Evolutionary conservation across 2,888 invertebrate genomes (phyloP).

Genomic region (Eubasilissa splendida): DNA sequence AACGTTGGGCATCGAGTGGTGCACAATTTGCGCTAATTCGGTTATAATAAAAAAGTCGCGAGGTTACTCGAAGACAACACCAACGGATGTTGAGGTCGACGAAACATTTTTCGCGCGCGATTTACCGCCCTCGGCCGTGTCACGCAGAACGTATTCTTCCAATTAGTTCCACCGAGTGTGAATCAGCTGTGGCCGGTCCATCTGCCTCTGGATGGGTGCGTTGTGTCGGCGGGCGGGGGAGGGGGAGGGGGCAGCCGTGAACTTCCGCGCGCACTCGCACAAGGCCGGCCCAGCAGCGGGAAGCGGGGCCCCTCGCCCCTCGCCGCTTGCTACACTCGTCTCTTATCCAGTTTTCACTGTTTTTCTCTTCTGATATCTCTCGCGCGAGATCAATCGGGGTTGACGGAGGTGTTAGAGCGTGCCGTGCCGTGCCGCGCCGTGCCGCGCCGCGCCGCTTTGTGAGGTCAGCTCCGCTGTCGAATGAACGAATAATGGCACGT

Average conservation of each 20-base stretch:
- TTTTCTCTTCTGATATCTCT: no score
- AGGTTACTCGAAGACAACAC: no score
- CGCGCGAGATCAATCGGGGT: no score
- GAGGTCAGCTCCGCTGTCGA: not conserved
- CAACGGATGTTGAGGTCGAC: no score
- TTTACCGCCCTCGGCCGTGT: not conserved
- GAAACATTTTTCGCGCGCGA: conserved; percentile 3
- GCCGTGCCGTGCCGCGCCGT: conserved; percentile 73
- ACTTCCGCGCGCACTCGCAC: conserved; percentile 69
- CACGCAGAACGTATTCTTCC: not conserved
- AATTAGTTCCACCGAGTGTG: not conserved
- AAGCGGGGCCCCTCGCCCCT: conserved; percentile 32
- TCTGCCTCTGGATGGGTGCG: not conserved
- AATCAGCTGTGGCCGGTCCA: conserved; percentile 23
- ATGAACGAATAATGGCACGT: conserved; percentile 1
- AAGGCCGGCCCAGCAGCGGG: conserved; percentile 66
- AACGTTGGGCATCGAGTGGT: no score
- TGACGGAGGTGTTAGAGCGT: conserved; percentile 61
- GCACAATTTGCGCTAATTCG: no score
- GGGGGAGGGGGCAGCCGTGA: conserved; percentile 62
- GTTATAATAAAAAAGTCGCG: no score
- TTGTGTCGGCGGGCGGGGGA: conserved; percentile 34
- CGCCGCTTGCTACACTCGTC: no score
- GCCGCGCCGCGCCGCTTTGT: conserved; percentile 60
- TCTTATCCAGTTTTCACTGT: no score